Evolutionary conservation across 37 sponge, comb jelly and placozoan species (phyloP).

Genomic region (Cladorhizidae sp.): DNA sequence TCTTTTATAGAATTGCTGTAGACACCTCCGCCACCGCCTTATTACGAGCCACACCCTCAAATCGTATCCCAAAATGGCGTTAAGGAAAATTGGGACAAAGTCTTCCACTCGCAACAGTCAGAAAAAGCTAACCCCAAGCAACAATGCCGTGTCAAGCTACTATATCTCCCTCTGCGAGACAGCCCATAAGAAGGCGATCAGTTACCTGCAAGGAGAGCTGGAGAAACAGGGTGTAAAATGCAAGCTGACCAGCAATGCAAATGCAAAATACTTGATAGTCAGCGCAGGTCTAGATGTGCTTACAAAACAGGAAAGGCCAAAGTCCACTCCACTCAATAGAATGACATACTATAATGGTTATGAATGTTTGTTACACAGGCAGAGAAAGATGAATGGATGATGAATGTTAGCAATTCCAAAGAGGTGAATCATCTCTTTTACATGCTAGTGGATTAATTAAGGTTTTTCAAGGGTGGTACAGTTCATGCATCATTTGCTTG

Average conservation of each 20-base stretch:
- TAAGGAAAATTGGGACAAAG: too few species aligned
- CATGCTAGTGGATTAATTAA: not conserved
- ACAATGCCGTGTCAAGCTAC: too few species aligned
- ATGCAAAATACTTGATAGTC: not conserved
- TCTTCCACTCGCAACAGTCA: too few species aligned
- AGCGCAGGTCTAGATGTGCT: constrained; percentile 3
- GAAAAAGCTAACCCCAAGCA: too few species aligned
- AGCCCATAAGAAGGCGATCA: not conserved
- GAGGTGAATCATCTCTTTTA: constrained; percentile 2
- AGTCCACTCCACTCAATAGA: not conserved
- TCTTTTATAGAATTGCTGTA: too few species aligned
- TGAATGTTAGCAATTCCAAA: constrained; percentile 19
- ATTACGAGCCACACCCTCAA: too few species aligned
- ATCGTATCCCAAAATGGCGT: too few species aligned
- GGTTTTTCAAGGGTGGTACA: too few species aligned
- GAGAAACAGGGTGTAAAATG: not conserved
- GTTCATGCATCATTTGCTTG: too few species aligned
- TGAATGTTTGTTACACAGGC: constrained; percentile 10
- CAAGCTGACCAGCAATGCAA: not conserved
- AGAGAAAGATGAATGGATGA: constrained; percentile 18
- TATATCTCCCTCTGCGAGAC: not conserved
- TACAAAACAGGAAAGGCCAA: not conserved
- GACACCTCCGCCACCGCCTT: too few species aligned
- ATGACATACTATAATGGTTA: not conserved
- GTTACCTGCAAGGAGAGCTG: not conserved